Percentiles rank a stretch among this genome's conserved stretches.
These are phyloP conservation scores for Gymnobelideus leadbeateri DNA, from an alignment of 2,113 vertebrate species.

Conservation along the genomic window DNA sequence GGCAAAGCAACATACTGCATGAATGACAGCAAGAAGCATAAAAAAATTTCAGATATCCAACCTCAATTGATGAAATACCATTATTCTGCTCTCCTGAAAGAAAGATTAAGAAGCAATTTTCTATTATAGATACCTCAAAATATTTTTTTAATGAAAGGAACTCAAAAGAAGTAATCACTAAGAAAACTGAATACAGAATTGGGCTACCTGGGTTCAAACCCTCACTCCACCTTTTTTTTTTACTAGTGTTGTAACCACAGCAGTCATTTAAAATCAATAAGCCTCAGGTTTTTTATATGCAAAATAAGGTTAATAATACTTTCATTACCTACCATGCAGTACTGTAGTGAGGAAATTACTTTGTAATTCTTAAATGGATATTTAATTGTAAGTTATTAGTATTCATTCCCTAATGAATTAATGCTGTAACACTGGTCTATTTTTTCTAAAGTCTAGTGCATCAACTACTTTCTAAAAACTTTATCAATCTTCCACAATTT, in stretches of 20 bases:
- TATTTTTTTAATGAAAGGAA: background rate
- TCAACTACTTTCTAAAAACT: background rate
- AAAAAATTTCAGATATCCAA: constrained; percentile 36
- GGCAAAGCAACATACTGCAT: constrained; percentile 32
- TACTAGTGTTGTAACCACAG: background rate
- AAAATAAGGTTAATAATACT: background rate
- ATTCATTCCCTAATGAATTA: background rate
- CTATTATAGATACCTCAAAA: background rate
- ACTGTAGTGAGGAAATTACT: background rate
- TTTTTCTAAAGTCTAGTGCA: background rate
- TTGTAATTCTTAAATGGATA: background rate
- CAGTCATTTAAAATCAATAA: background rate
- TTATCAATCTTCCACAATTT: background rate
- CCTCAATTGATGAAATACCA: constrained; percentile 3
- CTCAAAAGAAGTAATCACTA: background rate
- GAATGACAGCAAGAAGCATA: background rate
- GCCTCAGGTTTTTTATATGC: background rate
- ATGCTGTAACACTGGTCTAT: background rate
- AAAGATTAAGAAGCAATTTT: constrained; percentile 3
- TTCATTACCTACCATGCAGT: background rate
- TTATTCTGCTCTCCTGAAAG: background rate
- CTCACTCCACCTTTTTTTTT: background rate
- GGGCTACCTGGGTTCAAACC: background rate
- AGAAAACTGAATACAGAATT: background rate
- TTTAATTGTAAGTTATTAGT: background rate